Percentiles rank a stretch among this genome's conserved stretches.
These are phyloP conservation scores for Cataglyphis albicans DNA, from an alignment of 2,888 invertebrate genomes.

Conservation along the genomic window DNA sequence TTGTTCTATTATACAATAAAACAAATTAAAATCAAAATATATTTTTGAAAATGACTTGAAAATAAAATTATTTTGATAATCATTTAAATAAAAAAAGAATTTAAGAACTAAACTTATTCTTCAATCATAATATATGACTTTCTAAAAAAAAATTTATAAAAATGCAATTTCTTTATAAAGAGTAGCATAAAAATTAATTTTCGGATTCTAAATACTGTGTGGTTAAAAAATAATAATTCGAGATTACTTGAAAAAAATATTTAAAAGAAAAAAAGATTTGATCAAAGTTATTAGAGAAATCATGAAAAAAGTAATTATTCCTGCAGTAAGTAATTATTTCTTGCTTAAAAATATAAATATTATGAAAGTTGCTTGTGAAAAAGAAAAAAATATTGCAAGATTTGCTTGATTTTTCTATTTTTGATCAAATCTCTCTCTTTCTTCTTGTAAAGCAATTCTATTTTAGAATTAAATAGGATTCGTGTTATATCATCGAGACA, in stretches of 20 bases:
- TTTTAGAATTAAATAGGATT: not conserved
- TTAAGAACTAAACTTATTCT: no score
- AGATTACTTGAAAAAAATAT: not conserved
- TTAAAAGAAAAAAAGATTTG: not conserved
- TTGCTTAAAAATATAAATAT: not conserved
- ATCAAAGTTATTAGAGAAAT: not conserved
- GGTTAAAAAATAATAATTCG: not conserved
- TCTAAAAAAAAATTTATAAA: not conserved
- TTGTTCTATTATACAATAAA: not conserved
- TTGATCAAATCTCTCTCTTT: not conserved
- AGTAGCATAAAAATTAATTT: no score
- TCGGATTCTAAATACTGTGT: no score
- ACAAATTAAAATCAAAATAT: not conserved
- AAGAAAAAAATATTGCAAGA: not conserved
- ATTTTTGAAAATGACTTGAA: not conserved
- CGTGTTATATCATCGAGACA: slow-evolving; percentile 78
- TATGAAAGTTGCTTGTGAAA: not conserved
- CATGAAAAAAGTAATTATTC: not conserved
- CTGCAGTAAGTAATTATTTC: not conserved
- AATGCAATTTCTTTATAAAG: not conserved
- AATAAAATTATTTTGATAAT: no score
- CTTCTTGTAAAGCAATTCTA: not conserved
- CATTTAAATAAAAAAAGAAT: no score
- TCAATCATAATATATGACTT: no score
- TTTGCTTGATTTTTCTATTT: not conserved